Evolutionary conservation across 2,113 vertebrate genomes (phyloP).

Genomic region (Burhinus bistriatus): DNA sequence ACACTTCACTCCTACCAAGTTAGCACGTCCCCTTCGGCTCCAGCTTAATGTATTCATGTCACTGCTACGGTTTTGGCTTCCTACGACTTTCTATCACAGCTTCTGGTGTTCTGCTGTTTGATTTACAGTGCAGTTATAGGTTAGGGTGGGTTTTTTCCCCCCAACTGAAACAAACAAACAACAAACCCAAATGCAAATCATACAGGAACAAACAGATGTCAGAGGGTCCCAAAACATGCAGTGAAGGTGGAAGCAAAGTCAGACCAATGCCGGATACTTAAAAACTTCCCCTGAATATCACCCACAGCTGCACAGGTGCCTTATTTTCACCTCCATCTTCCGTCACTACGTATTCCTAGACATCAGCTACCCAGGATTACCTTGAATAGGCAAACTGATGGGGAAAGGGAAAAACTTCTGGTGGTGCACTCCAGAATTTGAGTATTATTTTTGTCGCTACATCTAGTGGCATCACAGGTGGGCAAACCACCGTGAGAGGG

Average conservation of each 20-base stretch:
- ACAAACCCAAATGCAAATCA: neutral
- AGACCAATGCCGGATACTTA: neutral
- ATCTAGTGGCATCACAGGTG: neutral
- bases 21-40: neutral
- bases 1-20: neutral
- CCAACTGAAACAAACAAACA: neutral
- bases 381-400: neutral
- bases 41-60: neutral
- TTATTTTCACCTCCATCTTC: neutral
- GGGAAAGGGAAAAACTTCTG: neutral
- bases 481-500: neutral
- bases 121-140: neutral
- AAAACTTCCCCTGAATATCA: neutral
- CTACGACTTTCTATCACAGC: neutral
- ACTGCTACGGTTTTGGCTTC: neutral
- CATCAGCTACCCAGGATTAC: neutral
- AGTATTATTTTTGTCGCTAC: neutral
- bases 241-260: neutral
- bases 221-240: neutral
- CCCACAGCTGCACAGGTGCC: neutral
- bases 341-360: neutral
- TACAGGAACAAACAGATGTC: neutral
- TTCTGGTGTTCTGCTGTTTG: neutral
- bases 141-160: neutral
- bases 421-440: neutral